These are phyloP conservation scores for Bos indicus DNA, from an alignment of 2,113 vertebrate genomes.

Conservation along the genomic window DNA sequence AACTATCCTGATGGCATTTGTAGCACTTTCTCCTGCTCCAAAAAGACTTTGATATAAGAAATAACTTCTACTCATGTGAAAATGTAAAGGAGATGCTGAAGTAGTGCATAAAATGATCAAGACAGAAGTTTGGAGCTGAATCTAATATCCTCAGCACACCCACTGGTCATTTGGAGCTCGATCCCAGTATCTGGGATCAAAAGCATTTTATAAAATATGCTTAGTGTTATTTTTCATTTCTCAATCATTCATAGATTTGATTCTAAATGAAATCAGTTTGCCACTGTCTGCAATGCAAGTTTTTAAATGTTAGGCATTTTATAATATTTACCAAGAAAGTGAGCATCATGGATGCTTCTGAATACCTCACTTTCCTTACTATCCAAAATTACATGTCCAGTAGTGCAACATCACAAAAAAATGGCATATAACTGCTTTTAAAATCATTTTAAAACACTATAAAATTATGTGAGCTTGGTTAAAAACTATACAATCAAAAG, in stretches of 20 bases:
- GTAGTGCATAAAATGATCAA: neutral
- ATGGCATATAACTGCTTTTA: neutral
- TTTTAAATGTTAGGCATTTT: neutral
- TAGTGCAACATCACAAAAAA: conserved; percentile 24
- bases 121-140: neutral
- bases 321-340: neutral
- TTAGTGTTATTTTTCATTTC: conserved; percentile 27
- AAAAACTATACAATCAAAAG: neutral
- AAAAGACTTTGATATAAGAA: neutral
- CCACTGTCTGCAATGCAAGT: neutral
- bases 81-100: conserved; percentile 6
- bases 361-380: neutral
- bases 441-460: neutral
- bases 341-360: neutral
- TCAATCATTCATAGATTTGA: neutral
- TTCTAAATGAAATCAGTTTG: conserved; percentile 3
- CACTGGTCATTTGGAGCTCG: neutral
- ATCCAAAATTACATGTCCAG: neutral
- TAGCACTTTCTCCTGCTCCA: neutral
- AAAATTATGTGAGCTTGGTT: neutral
- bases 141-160: neutral
- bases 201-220: neutral
- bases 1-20: neutral
- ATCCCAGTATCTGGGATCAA: neutral
- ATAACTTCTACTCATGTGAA: neutral